Evolutionary conservation across 2,797 vertebrate species (phyloP), one percentile per base, ranked within the genome.

Genomic region (Sphaeramia orbicularis): DNA sequence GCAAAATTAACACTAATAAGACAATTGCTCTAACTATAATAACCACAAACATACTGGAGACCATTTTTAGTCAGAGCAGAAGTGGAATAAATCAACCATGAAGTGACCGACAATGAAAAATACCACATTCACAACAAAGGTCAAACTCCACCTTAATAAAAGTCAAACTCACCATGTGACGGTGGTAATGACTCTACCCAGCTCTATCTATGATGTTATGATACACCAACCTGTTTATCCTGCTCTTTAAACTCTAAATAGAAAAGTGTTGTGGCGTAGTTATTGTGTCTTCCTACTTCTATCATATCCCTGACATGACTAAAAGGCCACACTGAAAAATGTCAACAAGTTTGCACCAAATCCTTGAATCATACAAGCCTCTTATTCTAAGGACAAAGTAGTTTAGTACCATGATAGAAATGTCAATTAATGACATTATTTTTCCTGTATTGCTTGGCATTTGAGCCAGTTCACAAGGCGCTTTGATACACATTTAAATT

Each of bases 21-120:
- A 52, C 36, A 30, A 19, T 11, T 5, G 5, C 2, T 24, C 2
- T 2, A 24, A 24, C 6, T 40, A 16, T 27, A 38, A 44, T 9
- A 36, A 13, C 37, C 44, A 7, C 9, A 47, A 24, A 32, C 5
- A 32, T 24, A 41, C 24, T 41, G 15, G 32, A 64, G 50, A 50
- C 7, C 27, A 30, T 53, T 32, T 62, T 50, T 47, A 27, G 36
- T 44, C 36, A 30, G 35, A 27, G 37, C 35, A 59, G 21, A 47
- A 0, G 2, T 37, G 52, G 16, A 58, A 32, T 15, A 55, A 14
- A 13, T 38, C 35, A 69, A 42, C 15, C 19, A 35, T 49, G 10
- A 51, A 11, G 32, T 50, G 24, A 50, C 16, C 13, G 41, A 36
- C n/a, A 36, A 67, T 58, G 0, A 15, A 14, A 50, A 61, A 32